Conservation (phyloP, 2,797 vertebrate genomes). For the Pempheris klunzingeri region DNA sequence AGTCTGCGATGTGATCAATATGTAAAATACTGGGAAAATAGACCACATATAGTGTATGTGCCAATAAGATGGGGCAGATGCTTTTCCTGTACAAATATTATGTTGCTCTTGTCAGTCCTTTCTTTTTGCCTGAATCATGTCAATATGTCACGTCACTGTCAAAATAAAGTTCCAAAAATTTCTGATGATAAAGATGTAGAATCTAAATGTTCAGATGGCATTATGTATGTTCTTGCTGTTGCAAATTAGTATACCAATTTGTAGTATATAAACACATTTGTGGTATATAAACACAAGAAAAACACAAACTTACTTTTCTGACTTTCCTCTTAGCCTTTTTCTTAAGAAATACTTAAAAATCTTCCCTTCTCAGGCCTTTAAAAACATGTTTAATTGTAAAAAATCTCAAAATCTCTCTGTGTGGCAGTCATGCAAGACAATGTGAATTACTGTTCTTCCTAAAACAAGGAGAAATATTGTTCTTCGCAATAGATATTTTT, state of each 20-base stretch:
- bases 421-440: no score
- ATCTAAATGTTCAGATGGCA: neutral
- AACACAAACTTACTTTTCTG: neutral
- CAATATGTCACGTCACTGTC: no score
- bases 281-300: neutral
- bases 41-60: neutral
- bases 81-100: neutral
- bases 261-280: neutral
- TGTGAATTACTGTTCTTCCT: neutral
- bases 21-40: neutral
- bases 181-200: neutral
- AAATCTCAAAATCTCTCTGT: no score
- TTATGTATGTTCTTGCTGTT: neutral
- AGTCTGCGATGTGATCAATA: neutral
- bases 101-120: no score
- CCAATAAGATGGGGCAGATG: neutral
- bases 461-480: no score
- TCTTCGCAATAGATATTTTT: no score
- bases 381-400: no score
- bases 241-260: neutral
- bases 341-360: neutral
- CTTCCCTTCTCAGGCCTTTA: no score
- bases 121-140: neutral
- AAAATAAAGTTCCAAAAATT: conserved; percentile 6
- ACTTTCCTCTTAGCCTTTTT: neutral